Percentiles rank a stretch among this genome's conserved stretches.
Conservation (phyloP, 2,888 invertebrate genomes). For the Eristalis pertinax region DNA sequence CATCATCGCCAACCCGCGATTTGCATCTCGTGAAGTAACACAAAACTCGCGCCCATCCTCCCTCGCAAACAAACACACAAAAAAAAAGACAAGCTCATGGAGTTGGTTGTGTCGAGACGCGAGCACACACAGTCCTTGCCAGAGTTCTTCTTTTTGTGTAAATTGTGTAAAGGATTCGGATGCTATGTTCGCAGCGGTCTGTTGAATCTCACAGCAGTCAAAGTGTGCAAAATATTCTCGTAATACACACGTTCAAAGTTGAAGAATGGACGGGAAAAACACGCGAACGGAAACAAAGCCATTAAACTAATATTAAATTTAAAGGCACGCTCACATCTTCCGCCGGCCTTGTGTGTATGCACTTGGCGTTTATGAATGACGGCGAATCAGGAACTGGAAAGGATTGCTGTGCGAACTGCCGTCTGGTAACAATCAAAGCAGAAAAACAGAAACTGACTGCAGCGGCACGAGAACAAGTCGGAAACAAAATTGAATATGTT, state of each 20-base stretch:
- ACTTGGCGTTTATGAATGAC: conserved; percentile 39
- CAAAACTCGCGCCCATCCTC: neutral
- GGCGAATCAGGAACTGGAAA: conserved; percentile 19
- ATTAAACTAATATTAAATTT: conserved; percentile 70
- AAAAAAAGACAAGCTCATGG: neutral
- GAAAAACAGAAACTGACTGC: neutral
- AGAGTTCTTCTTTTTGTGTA: neutral
- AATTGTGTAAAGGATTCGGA: too few species aligned
- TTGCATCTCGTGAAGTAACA: conserved; percentile 16
- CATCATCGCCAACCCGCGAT: conserved; percentile 15
- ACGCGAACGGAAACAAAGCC: conserved; percentile 53
- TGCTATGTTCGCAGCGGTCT: neutral
- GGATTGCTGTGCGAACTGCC: conserved; percentile 13
- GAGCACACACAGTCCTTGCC: neutral
- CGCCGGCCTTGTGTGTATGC: conserved; percentile 37
- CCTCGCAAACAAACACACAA: neutral
- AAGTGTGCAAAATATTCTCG: conserved; percentile 6
- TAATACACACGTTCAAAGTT: neutral
- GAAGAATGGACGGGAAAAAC: neutral
- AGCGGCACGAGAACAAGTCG: neutral
- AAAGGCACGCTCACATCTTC: conserved; percentile 60
- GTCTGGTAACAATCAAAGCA: conserved; percentile 16
- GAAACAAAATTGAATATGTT: conserved; percentile 15
- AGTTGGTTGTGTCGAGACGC: neutral
- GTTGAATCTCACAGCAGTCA: neutral